A percentile compares a stretch with the other conserved stretches of the same genome.
Conservation (phyloP, 2,888 invertebrate genomes). For the Dysmachus trigonus region DNA sequence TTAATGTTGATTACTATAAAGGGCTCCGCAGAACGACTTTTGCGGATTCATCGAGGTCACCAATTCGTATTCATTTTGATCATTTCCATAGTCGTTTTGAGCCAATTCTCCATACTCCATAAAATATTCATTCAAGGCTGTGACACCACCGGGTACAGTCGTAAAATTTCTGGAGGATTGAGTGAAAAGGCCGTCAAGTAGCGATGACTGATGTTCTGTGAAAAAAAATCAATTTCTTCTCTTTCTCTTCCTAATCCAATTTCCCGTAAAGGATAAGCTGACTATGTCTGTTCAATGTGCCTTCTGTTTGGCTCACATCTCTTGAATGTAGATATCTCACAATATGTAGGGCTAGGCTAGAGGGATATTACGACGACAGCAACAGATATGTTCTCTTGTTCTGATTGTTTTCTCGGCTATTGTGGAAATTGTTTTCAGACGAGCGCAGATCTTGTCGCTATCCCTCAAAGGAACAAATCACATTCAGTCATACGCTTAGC, state of each 20-base stretch:
- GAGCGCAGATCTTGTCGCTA: background rate
- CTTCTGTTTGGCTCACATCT: background rate
- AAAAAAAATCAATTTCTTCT: slow-evolving; percentile 34
- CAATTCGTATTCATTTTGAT: background rate
- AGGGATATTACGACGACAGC: slow-evolving; percentile 8
- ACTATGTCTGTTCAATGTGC: background rate
- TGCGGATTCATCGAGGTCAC: background rate
- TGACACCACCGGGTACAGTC: slow-evolving; percentile 18
- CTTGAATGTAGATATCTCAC: background rate
- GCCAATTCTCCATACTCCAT: slow-evolving; percentile 12
- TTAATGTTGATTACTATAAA: background rate
- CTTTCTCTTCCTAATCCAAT: background rate
- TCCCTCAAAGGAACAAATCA: slow-evolving; percentile 25
- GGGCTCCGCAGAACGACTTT: background rate
- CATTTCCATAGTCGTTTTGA: background rate
- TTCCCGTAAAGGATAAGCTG: background rate
- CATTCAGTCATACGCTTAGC: background rate
- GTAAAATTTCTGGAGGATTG: slow-evolving; percentile 25
- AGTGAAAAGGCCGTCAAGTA: slow-evolving; percentile 32
- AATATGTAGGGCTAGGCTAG: background rate
- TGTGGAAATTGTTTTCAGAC: slow-evolving; percentile 12
- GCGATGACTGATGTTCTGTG: slow-evolving; percentile 35
- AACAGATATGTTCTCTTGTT: slow-evolving; percentile 8
- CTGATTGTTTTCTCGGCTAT: slow-evolving; percentile 25
- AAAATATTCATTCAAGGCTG: background rate